A percentile compares a stretch with the other conserved stretches of the same genome.
Conservation (phyloP, 2,797 vertebrate species). For the Neosilurus mollespiculum region DNA sequence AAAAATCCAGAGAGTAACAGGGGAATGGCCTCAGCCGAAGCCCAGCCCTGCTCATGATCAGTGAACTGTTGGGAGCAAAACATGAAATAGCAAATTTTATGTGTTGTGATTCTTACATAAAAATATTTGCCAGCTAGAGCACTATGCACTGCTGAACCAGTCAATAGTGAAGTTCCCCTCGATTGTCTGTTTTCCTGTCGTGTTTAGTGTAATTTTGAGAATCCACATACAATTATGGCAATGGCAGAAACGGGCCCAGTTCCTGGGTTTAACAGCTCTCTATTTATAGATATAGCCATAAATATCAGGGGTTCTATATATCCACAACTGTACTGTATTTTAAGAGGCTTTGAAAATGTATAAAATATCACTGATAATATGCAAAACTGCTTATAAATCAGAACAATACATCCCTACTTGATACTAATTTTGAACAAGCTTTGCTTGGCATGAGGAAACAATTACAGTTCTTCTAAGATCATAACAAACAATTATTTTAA, state of each 20-base stretch:
- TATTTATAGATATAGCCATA: conserved; percentile 56
- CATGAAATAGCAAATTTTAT: conserved; percentile 20
- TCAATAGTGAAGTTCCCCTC: background rate
- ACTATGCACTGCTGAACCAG: conserved; percentile 56
- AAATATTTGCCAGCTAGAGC: conserved; percentile 18
- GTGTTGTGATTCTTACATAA: conserved; percentile 9
- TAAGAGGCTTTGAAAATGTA: conserved; percentile 33
- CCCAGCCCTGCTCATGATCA: conserved; percentile 9
- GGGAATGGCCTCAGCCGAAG: background rate
- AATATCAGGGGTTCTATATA: conserved; percentile 51
- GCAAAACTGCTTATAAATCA: conserved; percentile 20
- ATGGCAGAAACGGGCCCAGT: conserved; percentile 46
- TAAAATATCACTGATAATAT: conserved; percentile 24
- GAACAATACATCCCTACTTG: conserved; percentile 40
- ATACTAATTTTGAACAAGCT: conserved; percentile 42
- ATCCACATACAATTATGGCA: conserved; percentile 54
- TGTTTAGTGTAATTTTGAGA: conserved; percentile 46
- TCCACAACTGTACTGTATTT: conserved; percentile 39
- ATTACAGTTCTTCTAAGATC: conserved; percentile 34
- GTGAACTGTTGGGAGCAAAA: conserved; percentile 10
- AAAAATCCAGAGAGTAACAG: background rate
- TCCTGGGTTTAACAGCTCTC: conserved; percentile 51
- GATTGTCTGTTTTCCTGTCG: conserved; percentile 49
- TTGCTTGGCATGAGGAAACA: conserved; percentile 40
- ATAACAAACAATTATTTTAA: conserved; percentile 46